Evolutionary conservation across 2,113 vertebrate genomes (phyloP), one percentile per base, ranked within the genome.

Genomic region (Indri indri): DNA sequence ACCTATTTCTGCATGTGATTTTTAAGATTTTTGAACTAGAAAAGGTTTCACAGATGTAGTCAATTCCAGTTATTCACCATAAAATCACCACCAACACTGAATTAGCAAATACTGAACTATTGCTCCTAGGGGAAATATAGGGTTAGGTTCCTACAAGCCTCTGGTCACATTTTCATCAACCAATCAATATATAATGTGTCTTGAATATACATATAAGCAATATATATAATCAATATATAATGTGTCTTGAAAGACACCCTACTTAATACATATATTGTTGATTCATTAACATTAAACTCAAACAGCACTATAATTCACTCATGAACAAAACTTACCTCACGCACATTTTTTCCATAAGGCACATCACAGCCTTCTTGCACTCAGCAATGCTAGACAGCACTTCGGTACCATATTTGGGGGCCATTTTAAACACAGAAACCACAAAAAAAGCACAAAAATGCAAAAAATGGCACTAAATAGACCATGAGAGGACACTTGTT

Each of bases 371-470:
- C 73, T 93, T 86, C 42, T 61, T 68, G 85, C 17, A 80, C 81
- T 87, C 42, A 57, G 37, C 54, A 73, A 66, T 45, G n/a, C 65
- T 81, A 63, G 18, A 63, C 13, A 66, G 63, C 63, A 73, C 59
- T 82, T 90, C 12, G 50, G 57, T 57, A 90, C 25, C 80, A 85
- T 12, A 81, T 27, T 40, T 50, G 34, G 27, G 7, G 6, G 1
- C 22, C 9, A 54, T 63, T 90, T 96, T 68, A 93, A 66, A 90
- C 9, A 76, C 17, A 42, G 5, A 92, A 68, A 52, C 90, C 34
- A 87, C 50, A 68, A 90, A 27, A 81, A 74, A 71, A 93, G 40
- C n/a, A 93, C 37, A 88, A 92, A 95, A 86, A 81, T 45, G 37
- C 10, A 71, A 63, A 70, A 91, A 74, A n/a, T 22, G 17, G 10